Conservation (phyloP, 2,113 vertebrate genomes). For the Gnathonemus longibarbis region DNA sequence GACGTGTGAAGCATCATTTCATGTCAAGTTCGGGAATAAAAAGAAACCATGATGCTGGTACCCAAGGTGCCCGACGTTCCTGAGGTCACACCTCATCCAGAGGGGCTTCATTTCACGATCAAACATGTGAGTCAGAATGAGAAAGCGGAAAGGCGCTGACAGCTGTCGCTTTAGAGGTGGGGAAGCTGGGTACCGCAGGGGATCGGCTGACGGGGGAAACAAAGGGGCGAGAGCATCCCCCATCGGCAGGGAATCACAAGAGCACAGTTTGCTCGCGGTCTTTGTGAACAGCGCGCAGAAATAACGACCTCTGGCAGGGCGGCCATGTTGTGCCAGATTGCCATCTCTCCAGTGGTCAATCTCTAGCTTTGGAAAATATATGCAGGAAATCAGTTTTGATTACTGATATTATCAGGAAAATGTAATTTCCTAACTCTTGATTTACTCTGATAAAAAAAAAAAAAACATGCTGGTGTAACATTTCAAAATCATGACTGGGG, state of each 20-base stretch:
- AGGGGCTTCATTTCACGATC: neutral
- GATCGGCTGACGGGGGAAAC: neutral
- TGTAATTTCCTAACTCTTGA: neutral
- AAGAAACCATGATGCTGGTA: neutral
- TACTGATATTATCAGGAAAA: neutral
- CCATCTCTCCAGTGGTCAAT: neutral
- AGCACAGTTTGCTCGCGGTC: neutral
- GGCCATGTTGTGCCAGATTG: neutral
- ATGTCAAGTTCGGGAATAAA: neutral
- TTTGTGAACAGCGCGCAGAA: neutral
- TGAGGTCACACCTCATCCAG: neutral
- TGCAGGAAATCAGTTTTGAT: neutral
- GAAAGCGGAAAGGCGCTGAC: neutral
- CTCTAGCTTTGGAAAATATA: neutral
- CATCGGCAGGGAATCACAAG: neutral
- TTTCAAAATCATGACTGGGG: constrained; percentile 17
- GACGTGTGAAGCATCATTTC: neutral
- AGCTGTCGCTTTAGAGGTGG: neutral
- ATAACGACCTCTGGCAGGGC: neutral
- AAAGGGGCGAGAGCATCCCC: neutral
- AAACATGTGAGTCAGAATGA: neutral
- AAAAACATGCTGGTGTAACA: neutral
- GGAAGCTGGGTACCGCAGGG: neutral
- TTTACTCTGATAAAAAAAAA: neutral
- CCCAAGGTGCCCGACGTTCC: neutral